A percentile compares a stretch with the other conserved stretches of the same genome.
Conservation (phyloP, 2,888 invertebrate species). For the Stomorhina lunata region DNA sequence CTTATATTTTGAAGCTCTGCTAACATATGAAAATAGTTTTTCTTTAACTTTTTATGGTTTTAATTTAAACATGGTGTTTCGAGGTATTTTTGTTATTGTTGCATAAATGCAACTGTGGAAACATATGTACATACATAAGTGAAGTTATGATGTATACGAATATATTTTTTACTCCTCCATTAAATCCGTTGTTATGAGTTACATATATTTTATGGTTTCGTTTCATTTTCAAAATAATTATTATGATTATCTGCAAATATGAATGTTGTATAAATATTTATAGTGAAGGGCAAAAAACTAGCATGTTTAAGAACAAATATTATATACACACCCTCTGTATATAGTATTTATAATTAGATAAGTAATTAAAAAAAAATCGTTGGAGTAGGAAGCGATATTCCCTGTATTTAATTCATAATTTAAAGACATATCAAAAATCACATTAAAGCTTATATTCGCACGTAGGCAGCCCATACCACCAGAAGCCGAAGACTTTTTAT, state of each 20-base stretch:
- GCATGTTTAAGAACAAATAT: constrained; percentile 13
- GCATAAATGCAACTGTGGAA: constrained; percentile 23
- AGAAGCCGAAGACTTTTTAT: too few relatives aligned
- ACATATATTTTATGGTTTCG: not conserved
- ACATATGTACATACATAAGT: not conserved
- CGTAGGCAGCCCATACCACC: too few relatives aligned
- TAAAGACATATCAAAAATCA: too few relatives aligned
- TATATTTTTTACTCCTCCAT: constrained; percentile 42
- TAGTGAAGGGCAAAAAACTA: not conserved
- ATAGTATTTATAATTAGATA: too few relatives aligned
- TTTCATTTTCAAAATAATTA: constrained; percentile 70
- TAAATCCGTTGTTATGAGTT: constrained; percentile 33
- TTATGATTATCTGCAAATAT: constrained; percentile 71
- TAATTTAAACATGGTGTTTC: not conserved
- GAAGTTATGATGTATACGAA: too few relatives aligned
- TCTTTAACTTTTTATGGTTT: not conserved
- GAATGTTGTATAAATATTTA: not conserved
- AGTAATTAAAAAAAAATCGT: too few relatives aligned
- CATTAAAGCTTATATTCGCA: too few relatives aligned
- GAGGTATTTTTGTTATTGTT: constrained; percentile 6
- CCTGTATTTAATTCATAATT: too few relatives aligned
- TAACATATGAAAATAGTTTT: not conserved
- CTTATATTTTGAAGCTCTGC: not conserved
- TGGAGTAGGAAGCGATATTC: too few relatives aligned
- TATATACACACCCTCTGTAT: too few relatives aligned